Conservation (phyloP, 2,888 invertebrate species). For the Gerris lacustris region DNA sequence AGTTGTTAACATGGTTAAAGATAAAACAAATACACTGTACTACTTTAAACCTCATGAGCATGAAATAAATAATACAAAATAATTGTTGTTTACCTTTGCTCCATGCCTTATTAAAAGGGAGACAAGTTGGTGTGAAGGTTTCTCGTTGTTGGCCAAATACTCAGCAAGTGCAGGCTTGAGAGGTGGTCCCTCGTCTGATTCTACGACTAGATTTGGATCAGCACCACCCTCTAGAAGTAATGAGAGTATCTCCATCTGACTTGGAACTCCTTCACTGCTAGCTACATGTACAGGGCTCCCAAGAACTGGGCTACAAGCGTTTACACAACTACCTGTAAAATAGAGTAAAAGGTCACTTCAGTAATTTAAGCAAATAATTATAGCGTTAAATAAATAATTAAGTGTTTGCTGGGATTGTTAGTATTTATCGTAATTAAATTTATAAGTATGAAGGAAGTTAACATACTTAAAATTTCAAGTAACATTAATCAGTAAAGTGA, state of each 20-base stretch:
- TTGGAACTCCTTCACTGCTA: slow-evolving; percentile 42
- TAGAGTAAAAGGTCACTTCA: slow-evolving; percentile 19
- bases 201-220: slow-evolving; percentile 62
- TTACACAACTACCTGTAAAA: slow-evolving; percentile 58
- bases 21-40: no score
- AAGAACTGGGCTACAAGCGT: slow-evolving; percentile 65
- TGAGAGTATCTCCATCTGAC: slow-evolving; percentile 38
- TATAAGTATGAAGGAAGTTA: slow-evolving; percentile 17
- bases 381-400: no score
- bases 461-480: no score
- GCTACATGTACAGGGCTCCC: slow-evolving; percentile 73
- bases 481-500: no score
- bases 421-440: slow-evolving; percentile 1
- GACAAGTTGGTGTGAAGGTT: slow-evolving; percentile 53
- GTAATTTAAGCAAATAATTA: not conserved
- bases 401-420: no score
- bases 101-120: slow-evolving; percentile 60
- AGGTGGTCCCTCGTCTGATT: slow-evolving; percentile 59
- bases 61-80: no score
- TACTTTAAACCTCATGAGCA: no score
- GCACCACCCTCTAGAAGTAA: slow-evolving; percentile 59
- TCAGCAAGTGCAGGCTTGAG: slow-evolving; percentile 69
- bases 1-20: no score
- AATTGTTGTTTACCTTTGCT: slow-evolving; percentile 46
- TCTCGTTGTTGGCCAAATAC: slow-evolving; percentile 63